Conservation (phyloP, 2,888 invertebrate genomes). For the Neoscelio sp. region DNA sequence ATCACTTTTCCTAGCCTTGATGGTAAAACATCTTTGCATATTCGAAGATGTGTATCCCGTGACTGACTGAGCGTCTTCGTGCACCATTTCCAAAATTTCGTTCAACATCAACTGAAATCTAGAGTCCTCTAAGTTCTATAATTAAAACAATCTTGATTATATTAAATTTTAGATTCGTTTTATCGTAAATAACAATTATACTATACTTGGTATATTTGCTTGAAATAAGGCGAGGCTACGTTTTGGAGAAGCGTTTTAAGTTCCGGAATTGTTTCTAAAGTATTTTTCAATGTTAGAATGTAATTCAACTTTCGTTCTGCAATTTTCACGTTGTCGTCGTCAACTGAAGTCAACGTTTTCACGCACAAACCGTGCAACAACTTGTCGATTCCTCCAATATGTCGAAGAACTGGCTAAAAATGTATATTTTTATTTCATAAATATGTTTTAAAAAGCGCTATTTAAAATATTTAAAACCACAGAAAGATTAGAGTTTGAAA, state of each 20-base stretch:
- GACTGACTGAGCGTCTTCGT: slow-evolving; percentile 84
- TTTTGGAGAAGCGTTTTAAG: slow-evolving; percentile 83
- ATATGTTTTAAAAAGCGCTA: no score
- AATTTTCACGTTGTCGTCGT: slow-evolving; percentile 77
- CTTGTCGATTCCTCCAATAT: slow-evolving; percentile 91
- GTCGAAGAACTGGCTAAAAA: slow-evolving; percentile 84
- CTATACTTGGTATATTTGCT: slow-evolving; percentile 85
- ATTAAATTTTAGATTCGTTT: not conserved
- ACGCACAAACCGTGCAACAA: slow-evolving; percentile 83
- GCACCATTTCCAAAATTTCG: slow-evolving; percentile 84
- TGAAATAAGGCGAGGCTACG: slow-evolving; percentile 83
- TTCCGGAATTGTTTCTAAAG: slow-evolving; percentile 89
- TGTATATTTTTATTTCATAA: no score
- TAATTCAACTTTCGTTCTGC: slow-evolving; percentile 92
- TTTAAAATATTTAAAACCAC: no score
- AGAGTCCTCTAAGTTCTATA: slow-evolving; percentile 78
- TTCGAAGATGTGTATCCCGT: slow-evolving; percentile 85
- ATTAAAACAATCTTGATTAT: not conserved
- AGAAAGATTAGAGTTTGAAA: no score
- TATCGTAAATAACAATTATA: slow-evolving; percentile 25
- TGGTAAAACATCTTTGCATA: slow-evolving; percentile 89
- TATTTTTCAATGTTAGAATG: slow-evolving; percentile 90
- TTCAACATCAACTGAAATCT: slow-evolving; percentile 84
- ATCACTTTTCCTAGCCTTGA: slow-evolving; percentile 90
- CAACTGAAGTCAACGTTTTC: slow-evolving; percentile 81